Percentiles rank a stretch among this genome's conserved stretches.
Evolutionary conservation across 2,113 vertebrate species (phyloP).

Genomic region (Ceyx cyanopectus): DNA sequence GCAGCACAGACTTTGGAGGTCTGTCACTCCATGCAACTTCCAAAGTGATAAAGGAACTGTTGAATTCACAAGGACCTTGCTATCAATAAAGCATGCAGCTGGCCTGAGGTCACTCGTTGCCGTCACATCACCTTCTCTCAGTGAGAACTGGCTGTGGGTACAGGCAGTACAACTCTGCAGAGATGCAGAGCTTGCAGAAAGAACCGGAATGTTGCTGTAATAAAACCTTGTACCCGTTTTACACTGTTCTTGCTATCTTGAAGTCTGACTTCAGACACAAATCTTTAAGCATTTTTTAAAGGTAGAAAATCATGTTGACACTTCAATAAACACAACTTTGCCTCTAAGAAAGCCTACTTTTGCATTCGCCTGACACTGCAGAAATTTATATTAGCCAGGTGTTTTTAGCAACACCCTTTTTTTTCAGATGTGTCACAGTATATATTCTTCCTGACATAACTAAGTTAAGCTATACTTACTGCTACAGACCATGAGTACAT

Average conservation of each 20-base stretch:
- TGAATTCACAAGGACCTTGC: accelerated
- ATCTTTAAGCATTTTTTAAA: not conserved
- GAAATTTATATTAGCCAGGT: not conserved
- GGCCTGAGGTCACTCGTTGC: accelerated
- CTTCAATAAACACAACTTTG: not conserved
- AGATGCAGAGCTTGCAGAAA: not conserved
- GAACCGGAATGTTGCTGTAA: not conserved
- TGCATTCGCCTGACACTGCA: not conserved
- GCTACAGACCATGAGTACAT: slow-evolving; percentile 21
- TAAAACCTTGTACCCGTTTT: not conserved
- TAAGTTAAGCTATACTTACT: not conserved
- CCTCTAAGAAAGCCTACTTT: not conserved
- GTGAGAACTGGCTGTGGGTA: not conserved
- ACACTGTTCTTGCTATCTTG: not conserved
- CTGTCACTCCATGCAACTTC: not conserved
- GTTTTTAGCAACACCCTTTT: not conserved
- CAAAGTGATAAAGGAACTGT: not conserved
- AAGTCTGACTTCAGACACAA: not conserved
- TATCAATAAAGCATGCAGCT: not conserved
- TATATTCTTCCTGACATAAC: not conserved
- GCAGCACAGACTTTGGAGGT: accelerated
- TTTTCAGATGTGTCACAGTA: not conserved
- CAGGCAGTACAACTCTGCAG: not conserved
- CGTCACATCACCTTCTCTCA: not conserved
- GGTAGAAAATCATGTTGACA: not conserved